These are phyloP conservation scores for Leucoraja ocellata DNA, from an alignment of 2,797 vertebrate species.

Conservation along the genomic window DNA sequence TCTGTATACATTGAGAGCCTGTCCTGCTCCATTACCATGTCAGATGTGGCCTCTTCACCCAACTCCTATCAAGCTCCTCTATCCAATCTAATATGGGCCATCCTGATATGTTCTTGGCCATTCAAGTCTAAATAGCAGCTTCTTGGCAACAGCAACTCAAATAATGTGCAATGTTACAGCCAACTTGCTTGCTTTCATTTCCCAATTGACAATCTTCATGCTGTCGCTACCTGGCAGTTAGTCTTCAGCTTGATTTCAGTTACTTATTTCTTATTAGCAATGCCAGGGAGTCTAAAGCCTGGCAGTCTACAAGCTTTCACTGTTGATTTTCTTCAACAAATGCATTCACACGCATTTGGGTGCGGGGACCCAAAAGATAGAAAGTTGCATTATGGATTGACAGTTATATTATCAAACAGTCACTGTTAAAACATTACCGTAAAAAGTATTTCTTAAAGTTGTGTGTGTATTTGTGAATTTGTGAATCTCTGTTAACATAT, in stretches of 20 bases:
- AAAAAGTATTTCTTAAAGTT: not conserved
- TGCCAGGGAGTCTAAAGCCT: not conserved
- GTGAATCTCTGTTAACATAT: not conserved
- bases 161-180: not conserved
- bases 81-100: not conserved
- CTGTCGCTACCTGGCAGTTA: not conserved
- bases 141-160: not conserved
- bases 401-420: not conserved
- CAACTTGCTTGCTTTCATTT: conserved; percentile 1
- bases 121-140: not conserved
- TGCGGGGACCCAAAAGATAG: not conserved
- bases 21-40: not conserved
- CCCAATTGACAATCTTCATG: not conserved
- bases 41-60: not conserved
- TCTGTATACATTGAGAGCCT: not conserved
- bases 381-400: not conserved
- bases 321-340: not conserved
- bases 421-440: not conserved
- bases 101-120: not conserved
- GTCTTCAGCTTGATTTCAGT: not conserved
- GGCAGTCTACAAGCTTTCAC: not conserved
- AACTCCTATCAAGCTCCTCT: not conserved
- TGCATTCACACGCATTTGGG: not conserved
- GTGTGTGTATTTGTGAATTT: not conserved
- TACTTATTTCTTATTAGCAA: not conserved